Conservation (phyloP, 2,113 vertebrate species). For the Oncorhynchus nerka region DNA sequence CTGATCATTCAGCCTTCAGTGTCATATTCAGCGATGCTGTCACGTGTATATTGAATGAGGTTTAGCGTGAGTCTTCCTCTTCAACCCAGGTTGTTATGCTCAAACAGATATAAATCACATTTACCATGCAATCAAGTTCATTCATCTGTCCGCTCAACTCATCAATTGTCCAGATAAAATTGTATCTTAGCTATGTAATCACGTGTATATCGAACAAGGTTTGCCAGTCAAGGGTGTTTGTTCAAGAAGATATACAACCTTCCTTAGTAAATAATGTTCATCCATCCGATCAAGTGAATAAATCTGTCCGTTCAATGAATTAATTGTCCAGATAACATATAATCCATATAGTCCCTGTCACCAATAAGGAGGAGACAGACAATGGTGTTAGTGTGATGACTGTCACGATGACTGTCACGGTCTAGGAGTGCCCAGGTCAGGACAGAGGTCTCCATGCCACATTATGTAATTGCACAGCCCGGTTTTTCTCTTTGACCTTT, state of each 20-base stretch:
- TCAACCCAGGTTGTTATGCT: neutral
- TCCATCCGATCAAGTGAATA: constrained; percentile 15
- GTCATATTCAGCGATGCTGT: neutral
- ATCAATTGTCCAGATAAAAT: too few species aligned
- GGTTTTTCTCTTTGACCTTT: constrained; percentile 47
- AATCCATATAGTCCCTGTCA: constrained; percentile 29
- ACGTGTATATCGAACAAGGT: too few species aligned
- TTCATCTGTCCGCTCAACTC: neutral
- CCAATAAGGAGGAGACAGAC: constrained; percentile 30
- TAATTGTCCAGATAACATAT: constrained; percentile 26
- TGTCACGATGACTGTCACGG: constrained; percentile 2
- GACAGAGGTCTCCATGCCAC: constrained; percentile 64
- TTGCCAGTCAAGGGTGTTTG: neutral
- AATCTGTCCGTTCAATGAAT: constrained; percentile 26
- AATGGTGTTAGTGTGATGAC: constrained; percentile 34
- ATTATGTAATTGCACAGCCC: constrained; percentile 60
- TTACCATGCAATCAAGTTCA: neutral
- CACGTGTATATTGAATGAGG: neutral
- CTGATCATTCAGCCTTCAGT: constrained; percentile 4
- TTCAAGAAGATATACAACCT: neutral
- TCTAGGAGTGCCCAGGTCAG: constrained; percentile 37
- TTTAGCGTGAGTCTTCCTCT: constrained; percentile 14
- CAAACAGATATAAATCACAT: neutral
- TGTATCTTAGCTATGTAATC: too few species aligned
- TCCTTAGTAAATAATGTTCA: neutral